Evolutionary conservation across 2,888 invertebrate genomes (phyloP).

Genomic region (Lepidochrysops patricia): DNA sequence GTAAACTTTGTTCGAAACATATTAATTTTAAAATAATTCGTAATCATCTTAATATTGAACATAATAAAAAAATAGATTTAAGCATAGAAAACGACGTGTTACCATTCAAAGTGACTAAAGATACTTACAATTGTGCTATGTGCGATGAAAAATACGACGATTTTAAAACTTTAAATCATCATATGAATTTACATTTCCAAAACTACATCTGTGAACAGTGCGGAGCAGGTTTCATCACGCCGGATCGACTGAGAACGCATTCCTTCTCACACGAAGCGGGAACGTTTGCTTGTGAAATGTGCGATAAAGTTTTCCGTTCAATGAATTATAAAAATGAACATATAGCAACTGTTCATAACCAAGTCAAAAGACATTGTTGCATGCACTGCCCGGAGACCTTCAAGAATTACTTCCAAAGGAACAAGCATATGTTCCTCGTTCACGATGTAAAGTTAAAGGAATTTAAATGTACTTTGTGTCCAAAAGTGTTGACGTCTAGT

Average conservation of each 20-base stretch:
- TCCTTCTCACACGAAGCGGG: conserved; percentile 54
- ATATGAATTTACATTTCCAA: conserved; percentile 63
- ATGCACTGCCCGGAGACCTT: conserved; percentile 57
- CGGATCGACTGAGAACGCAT: conserved; percentile 51
- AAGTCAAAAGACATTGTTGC: conserved; percentile 55
- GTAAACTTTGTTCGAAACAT: conserved; percentile 43
- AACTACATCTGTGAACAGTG: conserved; percentile 64
- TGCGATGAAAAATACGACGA: conserved; percentile 47
- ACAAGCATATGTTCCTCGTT: conserved; percentile 49
- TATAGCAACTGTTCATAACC: conserved; percentile 63
- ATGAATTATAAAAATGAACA: conserved; percentile 63
- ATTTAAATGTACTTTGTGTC: conserved; percentile 54
- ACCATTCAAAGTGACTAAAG: conserved; percentile 46
- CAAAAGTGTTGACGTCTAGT: conserved; percentile 52
- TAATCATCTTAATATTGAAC: conserved; percentile 42
- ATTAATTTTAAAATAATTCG: conserved; percentile 39
- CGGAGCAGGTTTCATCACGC: conserved; percentile 57
- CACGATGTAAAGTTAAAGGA: conserved; percentile 59
- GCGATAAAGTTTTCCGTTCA: conserved; percentile 65
- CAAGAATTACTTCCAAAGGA: conserved; percentile 58
- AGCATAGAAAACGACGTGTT: conserved; percentile 45
- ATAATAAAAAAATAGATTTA: conserved; percentile 39
- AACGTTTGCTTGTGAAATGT: conserved; percentile 53
- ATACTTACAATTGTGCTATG: conserved; percentile 45
- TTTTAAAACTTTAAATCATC: conserved; percentile 57